These are phyloP conservation scores for Allobates femoralis DNA, from an alignment of 2,797 vertebrate genomes.

Conservation along the genomic window DNA sequence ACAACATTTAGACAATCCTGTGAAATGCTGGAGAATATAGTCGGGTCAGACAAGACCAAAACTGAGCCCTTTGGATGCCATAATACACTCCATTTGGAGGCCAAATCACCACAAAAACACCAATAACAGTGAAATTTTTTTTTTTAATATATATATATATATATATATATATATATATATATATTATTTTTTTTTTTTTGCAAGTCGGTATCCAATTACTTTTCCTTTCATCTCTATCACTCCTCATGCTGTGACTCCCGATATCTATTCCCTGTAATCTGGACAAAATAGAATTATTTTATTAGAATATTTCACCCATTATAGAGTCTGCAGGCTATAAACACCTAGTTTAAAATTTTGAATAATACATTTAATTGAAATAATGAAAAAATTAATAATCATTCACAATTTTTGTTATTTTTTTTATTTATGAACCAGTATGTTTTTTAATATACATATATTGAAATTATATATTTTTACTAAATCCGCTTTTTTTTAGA, in stretches of 20 bases:
- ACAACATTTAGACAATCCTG: too few relatives aligned
- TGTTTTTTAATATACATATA: neutral
- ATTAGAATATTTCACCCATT: neutral
- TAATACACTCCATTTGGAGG: too few relatives aligned
- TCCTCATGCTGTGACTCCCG: neutral
- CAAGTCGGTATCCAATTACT: neutral
- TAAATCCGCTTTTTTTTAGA: neutral
- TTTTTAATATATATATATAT: too few relatives aligned
- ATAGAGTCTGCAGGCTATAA: neutral
- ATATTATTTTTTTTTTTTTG: neutral
- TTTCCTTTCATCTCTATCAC: slow-evolving; percentile 1
- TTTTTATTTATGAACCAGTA: neutral
- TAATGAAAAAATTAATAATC: neutral
- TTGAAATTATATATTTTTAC: neutral
- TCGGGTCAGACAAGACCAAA: too few relatives aligned
- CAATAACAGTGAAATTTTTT: too few relatives aligned
- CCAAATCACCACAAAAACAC: too few relatives aligned
- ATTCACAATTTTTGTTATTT: neutral
- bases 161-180: too few relatives aligned
- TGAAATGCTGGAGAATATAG: too few relatives aligned
- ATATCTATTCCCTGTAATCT: neutral
- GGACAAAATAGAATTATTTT: neutral
- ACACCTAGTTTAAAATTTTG: neutral
- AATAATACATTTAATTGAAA: neutral
- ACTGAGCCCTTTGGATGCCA: too few relatives aligned